Conservation (phyloP, 2,113 vertebrate species). For the Egretta garzetta region DNA sequence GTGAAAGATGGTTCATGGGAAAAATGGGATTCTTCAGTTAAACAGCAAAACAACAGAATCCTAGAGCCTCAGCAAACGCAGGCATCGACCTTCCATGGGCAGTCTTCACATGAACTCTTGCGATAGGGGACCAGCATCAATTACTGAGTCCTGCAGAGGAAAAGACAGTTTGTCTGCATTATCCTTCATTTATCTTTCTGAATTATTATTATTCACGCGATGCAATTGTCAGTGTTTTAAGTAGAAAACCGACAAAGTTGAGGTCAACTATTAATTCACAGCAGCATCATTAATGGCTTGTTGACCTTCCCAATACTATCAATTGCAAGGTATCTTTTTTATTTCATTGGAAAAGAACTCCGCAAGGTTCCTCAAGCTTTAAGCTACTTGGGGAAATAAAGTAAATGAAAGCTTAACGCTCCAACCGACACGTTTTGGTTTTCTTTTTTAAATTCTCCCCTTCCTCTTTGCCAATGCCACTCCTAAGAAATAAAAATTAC, state of each 20-base stretch:
- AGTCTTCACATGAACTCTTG: neutral
- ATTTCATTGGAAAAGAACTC: neutral
- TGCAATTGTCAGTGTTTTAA: neutral
- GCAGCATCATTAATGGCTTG: neutral
- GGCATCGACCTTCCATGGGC: neutral
- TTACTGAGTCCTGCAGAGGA: neutral
- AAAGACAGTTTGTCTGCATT: neutral
- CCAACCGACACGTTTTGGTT: accelerated
- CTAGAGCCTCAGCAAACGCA: neutral
- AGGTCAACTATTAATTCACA: neutral
- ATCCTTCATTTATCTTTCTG: neutral
- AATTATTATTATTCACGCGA: neutral
- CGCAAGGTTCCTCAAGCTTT: neutral
- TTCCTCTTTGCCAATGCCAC: neutral
- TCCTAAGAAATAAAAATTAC: neutral
- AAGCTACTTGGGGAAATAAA: neutral
- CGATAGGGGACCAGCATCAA: neutral
- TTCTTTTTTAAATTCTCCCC: neutral
- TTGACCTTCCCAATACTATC: neutral
- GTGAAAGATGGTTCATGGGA: conserved; percentile 55
- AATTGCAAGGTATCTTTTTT: neutral
- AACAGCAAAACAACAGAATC: neutral
- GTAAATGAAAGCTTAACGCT: neutral
- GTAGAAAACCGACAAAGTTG: neutral
- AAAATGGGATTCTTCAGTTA: conserved; percentile 1